phyloP scores from a whole-genome alignment of 2,797 vertebrate genomes.

The Kryptopterus vitreolus region DNA sequence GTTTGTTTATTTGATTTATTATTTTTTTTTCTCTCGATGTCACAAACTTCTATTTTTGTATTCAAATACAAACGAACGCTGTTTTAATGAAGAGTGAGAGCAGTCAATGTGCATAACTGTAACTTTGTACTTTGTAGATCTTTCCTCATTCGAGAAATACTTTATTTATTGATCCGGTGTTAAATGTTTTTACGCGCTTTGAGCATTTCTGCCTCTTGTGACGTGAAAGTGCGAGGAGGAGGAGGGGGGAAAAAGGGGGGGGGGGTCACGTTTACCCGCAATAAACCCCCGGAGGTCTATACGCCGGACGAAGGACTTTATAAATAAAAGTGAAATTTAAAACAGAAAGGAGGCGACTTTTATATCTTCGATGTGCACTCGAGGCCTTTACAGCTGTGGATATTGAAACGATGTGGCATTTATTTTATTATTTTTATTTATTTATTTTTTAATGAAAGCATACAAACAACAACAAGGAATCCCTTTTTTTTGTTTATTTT shows the following conservation, averaged over 20 bases:
- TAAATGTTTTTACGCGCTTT: constrained; percentile 33
- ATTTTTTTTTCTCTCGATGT: constrained; percentile 63
- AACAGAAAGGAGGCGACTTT: neutral
- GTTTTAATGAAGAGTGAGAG: constrained; percentile 41
- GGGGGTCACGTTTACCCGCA: constrained; percentile 16
- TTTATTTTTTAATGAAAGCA: neutral
- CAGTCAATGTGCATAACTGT: constrained; percentile 45
- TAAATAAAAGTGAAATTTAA: too few species aligned
- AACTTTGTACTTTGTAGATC: constrained; percentile 36
- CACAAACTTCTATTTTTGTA: constrained; percentile 84
- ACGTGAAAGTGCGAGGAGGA: constrained; percentile 13
- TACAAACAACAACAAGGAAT: neutral
- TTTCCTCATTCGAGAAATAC: constrained; percentile 48
- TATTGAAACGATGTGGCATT: neutral
- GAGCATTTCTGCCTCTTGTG: constrained; percentile 42
- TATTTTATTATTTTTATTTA: constrained; percentile 6
- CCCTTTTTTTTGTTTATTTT: neutral
- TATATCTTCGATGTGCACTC: constrained; percentile 10
- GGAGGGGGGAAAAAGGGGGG: neutral
- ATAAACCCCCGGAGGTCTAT: constrained; percentile 17
- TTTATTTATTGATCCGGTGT: constrained; percentile 61
- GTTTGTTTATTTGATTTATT: too few species aligned
- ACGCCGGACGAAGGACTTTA: constrained; percentile 8
- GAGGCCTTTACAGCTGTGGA: constrained; percentile 11
- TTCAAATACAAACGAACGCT: constrained; percentile 54